Conservation (phyloP, 2,888 invertebrate species). For the Tenthredo mesomela region DNA sequence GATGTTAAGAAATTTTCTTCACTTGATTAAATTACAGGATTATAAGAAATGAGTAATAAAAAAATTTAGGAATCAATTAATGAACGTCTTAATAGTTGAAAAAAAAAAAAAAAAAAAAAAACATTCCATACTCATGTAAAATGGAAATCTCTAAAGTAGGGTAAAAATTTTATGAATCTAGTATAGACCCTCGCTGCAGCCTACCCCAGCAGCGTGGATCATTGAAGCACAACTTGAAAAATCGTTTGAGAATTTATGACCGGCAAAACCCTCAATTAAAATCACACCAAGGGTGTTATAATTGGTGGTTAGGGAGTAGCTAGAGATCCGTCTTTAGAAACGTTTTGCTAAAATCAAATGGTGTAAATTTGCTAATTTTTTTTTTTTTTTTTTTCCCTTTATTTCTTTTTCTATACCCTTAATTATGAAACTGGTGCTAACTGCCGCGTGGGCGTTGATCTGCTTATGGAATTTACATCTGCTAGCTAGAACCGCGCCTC, state of each 20-base stretch:
- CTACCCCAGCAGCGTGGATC: not conserved
- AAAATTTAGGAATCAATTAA: not conserved
- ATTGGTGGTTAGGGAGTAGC: slow-evolving; percentile 68
- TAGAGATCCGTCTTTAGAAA: slow-evolving; percentile 14
- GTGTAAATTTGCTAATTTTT: slow-evolving; percentile 50
- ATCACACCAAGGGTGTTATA: slow-evolving; percentile 75
- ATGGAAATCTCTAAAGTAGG: not conserved
- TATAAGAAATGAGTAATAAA: not conserved
- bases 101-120: too few species aligned
- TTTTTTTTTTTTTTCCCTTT: not conserved
- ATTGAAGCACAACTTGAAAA: slow-evolving; percentile 47
- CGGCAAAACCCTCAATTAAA: slow-evolving; percentile 67
- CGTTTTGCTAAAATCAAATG: slow-evolving; percentile 45
- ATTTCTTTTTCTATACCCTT: slow-evolving; percentile 5
- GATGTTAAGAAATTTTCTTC: not conserved
- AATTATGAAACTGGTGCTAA: slow-evolving; percentile 2
- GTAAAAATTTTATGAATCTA: not conserved
- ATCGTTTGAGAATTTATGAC: slow-evolving; percentile 66
- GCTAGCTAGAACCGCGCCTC: not conserved
- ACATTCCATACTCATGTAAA: not conserved
- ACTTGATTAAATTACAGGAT: not conserved
- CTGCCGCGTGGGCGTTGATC: slow-evolving; percentile 31
- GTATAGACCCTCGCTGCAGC: not conserved
- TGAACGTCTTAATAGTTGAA: not conserved
- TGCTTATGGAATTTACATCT: slow-evolving; percentile 22